Conservation (phyloP, 1,140 invertebrate species). For the Diploscapter pachys region DNA sequence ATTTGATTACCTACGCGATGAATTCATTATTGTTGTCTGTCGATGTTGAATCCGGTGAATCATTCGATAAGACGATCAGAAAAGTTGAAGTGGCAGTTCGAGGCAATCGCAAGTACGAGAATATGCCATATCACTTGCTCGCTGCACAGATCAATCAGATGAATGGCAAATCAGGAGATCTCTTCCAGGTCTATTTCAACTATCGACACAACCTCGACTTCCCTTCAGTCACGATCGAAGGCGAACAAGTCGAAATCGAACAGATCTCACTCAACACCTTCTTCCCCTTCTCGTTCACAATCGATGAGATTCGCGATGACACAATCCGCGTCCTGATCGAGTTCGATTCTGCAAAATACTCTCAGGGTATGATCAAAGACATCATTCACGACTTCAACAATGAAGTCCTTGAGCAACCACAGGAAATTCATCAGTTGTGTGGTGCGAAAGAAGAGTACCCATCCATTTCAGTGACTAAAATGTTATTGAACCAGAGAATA, state of each 20-base stretch:
- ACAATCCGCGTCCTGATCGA: background rate
- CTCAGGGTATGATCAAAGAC: too few relatives aligned
- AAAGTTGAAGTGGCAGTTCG: constrained; percentile 23
- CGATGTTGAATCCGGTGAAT: background rate
- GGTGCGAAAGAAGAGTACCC: too few relatives aligned
- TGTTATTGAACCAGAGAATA: too few relatives aligned
- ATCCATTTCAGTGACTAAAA: too few relatives aligned
- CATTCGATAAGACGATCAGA: constrained; percentile 5
- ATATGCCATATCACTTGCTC: constrained; percentile 46
- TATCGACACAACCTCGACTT: constrained; percentile 51
- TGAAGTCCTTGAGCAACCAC: too few relatives aligned
- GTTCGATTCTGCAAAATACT: too few relatives aligned
- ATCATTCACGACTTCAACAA: too few relatives aligned
- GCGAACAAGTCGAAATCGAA: constrained; percentile 21
- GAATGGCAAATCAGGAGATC: constrained; percentile 2
- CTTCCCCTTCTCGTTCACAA: constrained; percentile 45
- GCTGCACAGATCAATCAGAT: constrained; percentile 35
- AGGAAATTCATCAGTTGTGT: too few relatives aligned
- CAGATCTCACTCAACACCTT: constrained; percentile 47
- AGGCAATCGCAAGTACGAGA: constrained; percentile 22
- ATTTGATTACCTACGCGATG: too few relatives aligned
- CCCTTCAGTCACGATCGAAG: constrained; percentile 40
- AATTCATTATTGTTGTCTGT: constrained; percentile 19
- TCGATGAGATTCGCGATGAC: constrained; percentile 42
- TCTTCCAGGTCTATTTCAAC: constrained; percentile 51